Conservation (phyloP, 2,888 invertebrate species). For the Petrolisthes manimaculis region DNA sequence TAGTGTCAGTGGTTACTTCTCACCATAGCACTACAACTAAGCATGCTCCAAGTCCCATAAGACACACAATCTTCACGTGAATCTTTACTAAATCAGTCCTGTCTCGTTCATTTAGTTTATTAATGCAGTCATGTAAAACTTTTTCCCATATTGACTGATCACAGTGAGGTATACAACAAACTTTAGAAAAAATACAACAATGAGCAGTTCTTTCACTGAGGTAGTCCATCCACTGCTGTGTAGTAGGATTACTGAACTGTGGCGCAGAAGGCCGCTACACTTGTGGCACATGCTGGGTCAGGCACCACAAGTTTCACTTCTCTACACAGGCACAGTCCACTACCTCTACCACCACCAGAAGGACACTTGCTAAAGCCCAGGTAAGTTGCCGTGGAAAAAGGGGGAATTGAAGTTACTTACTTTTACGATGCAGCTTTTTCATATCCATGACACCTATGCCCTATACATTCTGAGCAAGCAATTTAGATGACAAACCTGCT, state of each 20-base stretch:
- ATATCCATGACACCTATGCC: conserved; percentile 57
- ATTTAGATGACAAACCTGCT: conserved; percentile 60
- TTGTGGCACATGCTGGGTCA: conserved; percentile 21
- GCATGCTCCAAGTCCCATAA: conserved; percentile 62
- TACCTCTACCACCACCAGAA: conserved; percentile 37
- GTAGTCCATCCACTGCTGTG: conserved; percentile 48
- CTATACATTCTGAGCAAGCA: conserved; percentile 56
- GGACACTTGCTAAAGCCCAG: conserved; percentile 51
- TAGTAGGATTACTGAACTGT: conserved; percentile 34
- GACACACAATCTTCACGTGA: conserved; percentile 57
- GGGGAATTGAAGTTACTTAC: conserved; percentile 57
- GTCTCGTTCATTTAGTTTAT: conserved; percentile 51
- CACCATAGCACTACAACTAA: conserved; percentile 63
- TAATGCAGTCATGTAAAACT: conserved; percentile 50
- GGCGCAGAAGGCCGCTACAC: conserved; percentile 22
- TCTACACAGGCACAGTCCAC: conserved; percentile 37
- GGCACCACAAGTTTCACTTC: conserved; percentile 28
- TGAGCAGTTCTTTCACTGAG: conserved; percentile 36
- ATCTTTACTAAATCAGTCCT: conserved; percentile 51
- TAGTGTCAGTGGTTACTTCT: conserved; percentile 56
- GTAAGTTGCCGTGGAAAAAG: conserved; percentile 50
- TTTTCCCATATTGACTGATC: conserved; percentile 37
- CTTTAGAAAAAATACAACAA: background rate
- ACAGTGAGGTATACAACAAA: conserved; percentile 3
- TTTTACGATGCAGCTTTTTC: conserved; percentile 60